Base-by-base conservation (phyloP, 2,113 vertebrate species). In the Laticauda laticaudata region DNA sequence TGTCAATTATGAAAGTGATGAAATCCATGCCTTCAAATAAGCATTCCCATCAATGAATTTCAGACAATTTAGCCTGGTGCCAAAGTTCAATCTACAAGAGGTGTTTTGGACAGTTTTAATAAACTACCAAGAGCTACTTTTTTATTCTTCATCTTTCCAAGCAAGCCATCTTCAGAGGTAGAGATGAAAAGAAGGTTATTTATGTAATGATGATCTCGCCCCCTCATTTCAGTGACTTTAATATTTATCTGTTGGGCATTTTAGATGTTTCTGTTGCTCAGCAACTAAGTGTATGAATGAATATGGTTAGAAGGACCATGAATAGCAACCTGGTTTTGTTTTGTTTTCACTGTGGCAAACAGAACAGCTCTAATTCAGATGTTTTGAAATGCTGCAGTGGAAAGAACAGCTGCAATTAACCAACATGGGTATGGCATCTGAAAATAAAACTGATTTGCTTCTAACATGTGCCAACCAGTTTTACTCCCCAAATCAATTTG, bases 311-410 rank as follows among this genome's bases (percentile, higher is more conserved):
- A 12, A 53, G 2, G 20, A 86, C 0, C 92, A 94, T 92, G 64
- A 87, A 5, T 90, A 92, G 59, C 92, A 57, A 59, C 21, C 3
- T 88, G 18, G 89, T 69, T 92, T 43, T 90, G 87, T 93, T 93
- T 9, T 81, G 12, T 93, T 57, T 54, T 18, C 21, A 43, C 12
- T 0, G 18, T 1, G 26, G 39, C 15, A 21, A 34, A 93, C 94
- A 55, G 0, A 3, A 0, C 1, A 94, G 29, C 29, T 93, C 91
- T 90, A 12, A 93, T 29, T 91, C 0, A 48, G 53, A 94, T 21
- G 85, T 15, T 94, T 94, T 21, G 24, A 29, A 57, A 4, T 23
- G 0, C 20, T 2, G 26, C 91, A 95, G 8, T 0, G 0, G 94
- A 54, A 94, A 39, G 87, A 93, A 39, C 34, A 6, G 85, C 5